Evolutionary conservation across 2,797 vertebrate species (phyloP).

Genomic region (Neomorphus geoffroyi): DNA sequence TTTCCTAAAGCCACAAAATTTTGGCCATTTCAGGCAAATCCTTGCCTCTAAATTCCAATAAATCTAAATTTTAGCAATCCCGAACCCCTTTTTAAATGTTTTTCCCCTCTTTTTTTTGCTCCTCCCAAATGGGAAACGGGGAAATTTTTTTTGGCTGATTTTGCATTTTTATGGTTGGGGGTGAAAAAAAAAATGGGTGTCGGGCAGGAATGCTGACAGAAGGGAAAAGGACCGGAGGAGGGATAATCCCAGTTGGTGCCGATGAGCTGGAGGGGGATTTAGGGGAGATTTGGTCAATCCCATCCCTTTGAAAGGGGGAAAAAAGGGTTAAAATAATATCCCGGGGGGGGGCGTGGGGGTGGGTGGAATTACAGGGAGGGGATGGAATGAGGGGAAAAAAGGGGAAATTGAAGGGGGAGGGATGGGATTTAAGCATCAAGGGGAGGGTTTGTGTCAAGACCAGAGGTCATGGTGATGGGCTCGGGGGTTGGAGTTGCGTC

Average conservation of each 20-base stretch:
- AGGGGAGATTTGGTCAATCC: not conserved
- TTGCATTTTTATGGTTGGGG: not conserved
- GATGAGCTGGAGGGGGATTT: not conserved
- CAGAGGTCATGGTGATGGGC: not conserved
- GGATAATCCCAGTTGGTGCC: slow-evolving; percentile 23
- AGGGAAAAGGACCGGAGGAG: not conserved
- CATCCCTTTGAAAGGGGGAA: not conserved
- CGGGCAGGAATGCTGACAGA: slow-evolving; percentile 5
- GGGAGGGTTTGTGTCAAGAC: not conserved
- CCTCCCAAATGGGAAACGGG: not conserved
- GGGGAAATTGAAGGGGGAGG: not conserved
- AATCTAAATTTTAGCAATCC: fast-evolving
- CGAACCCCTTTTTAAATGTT: fast-evolving
- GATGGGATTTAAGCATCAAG: no score
- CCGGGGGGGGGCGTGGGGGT: not conserved
- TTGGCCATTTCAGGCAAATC: fast-evolving
- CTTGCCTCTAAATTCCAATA: fast-evolving
- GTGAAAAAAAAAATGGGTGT: not conserved
- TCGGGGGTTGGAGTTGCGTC: not conserved
- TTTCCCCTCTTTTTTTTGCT: fast-evolving
- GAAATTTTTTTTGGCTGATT: not conserved
- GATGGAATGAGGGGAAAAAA: not conserved
- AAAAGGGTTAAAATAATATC: not conserved
- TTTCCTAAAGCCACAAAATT: not conserved
- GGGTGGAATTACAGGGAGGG: not conserved